Evolutionary conservation across 2,888 invertebrate genomes (phyloP).

Genomic region (Gerris lacustris): DNA sequence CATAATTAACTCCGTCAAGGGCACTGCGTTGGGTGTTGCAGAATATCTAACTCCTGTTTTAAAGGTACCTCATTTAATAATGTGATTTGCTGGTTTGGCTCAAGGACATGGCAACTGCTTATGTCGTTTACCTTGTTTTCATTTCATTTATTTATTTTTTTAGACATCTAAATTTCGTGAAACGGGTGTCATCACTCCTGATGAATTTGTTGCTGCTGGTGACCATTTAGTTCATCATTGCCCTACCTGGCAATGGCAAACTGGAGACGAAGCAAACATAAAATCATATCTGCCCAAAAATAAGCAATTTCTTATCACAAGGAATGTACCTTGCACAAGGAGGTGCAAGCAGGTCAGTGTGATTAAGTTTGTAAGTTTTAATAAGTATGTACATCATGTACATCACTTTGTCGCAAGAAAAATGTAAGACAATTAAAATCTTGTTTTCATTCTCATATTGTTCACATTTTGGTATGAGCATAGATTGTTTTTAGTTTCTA

Average conservation of each 20-base stretch:
- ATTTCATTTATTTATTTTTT: constrained; percentile 12
- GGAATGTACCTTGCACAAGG: constrained; percentile 92
- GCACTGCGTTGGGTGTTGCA: constrained; percentile 87
- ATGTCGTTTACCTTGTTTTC: neutral
- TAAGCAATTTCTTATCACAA: constrained; percentile 93
- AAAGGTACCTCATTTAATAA: constrained; percentile 52
- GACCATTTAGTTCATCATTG: constrained; percentile 98
- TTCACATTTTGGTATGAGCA: no score
- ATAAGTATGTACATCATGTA: no score
- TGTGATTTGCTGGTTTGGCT: neutral
- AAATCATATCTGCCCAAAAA: constrained; percentile 84
- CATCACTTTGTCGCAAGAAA: no score
- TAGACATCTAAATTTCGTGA: constrained; percentile 95
- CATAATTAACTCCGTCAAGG: constrained; percentile 89
- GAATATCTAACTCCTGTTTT: constrained; percentile 92
- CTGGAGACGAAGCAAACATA: constrained; percentile 77
- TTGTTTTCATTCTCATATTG: no score
- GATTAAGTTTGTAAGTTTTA: neutral
- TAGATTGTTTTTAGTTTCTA: no score
- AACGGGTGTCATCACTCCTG: constrained; percentile 95
- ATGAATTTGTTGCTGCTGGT: constrained; percentile 97
- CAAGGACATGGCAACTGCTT: neutral
- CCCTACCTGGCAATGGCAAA: constrained; percentile 98
- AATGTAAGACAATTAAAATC: no score
- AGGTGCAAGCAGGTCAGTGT: constrained; percentile 71